Percentiles rank a stretch among this genome's conserved stretches.
phyloP scores from a whole-genome alignment of 2,113 vertebrate genomes.

The Pteruthius melanotis region DNA sequence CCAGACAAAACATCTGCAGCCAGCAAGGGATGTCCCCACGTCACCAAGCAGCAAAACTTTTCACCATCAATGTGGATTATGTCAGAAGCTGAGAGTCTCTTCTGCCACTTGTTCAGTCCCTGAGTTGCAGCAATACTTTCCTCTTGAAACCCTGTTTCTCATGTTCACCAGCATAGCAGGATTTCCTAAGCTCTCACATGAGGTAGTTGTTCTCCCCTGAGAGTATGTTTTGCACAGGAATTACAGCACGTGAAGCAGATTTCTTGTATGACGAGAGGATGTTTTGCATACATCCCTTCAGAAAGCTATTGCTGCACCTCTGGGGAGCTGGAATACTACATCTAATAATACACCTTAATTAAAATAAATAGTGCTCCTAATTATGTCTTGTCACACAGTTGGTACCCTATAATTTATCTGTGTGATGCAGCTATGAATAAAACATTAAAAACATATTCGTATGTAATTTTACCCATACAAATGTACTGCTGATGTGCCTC shows the following conservation, averaged over 20 bases:
- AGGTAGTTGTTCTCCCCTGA: background rate
- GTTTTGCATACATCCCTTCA: background rate
- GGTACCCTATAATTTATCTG: background rate
- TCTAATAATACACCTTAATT: constrained; percentile 32
- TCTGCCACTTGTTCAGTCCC: background rate
- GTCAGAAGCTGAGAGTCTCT: background rate
- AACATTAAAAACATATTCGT: background rate
- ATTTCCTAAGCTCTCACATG: background rate
- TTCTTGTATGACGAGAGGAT: background rate
- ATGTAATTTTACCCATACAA: background rate
- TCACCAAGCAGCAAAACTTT: background rate
- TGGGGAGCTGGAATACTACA: background rate
- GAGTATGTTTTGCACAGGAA: background rate
- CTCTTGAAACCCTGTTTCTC: background rate
- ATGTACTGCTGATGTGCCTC: background rate
- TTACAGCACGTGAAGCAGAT: background rate
- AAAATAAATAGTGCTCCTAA: constrained; percentile 31
- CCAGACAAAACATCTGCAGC: background rate
- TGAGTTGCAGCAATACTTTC: background rate
- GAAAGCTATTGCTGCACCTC: background rate
- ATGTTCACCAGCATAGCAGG: background rate
- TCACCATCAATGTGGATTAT: background rate
- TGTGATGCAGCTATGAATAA: background rate
- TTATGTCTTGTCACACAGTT: background rate
- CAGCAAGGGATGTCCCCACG: background rate